Percentiles rank a stretch among this genome's conserved stretches.
phyloP scores from a whole-genome alignment of 2,797 vertebrate genomes.

The Platyrinchus mystaceus region DNA sequence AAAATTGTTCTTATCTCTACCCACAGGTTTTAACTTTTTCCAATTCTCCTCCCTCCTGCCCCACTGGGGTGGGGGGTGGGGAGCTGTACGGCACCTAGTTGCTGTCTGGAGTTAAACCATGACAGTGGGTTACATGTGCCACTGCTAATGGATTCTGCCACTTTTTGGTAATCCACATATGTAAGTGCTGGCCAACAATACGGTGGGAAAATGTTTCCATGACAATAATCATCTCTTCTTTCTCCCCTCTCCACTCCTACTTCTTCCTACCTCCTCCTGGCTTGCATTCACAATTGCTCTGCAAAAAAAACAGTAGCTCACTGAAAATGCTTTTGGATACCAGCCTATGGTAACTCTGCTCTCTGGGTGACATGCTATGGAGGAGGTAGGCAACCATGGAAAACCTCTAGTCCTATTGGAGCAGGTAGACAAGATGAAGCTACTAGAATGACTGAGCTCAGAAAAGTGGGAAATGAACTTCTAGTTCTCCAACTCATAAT shows the following conservation, averaged over 20 bases:
- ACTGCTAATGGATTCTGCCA: background rate
- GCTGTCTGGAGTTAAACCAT: background rate
- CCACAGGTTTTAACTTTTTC: background rate
- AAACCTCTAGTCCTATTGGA: background rate
- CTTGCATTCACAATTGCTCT: background rate
- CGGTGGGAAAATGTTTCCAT: conserved; percentile 14
- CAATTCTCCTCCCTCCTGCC: accelerated
- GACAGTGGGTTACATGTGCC: background rate
- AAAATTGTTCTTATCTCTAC: background rate
- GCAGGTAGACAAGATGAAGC: background rate
- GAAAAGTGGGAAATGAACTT: background rate
- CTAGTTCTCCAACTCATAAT: background rate
- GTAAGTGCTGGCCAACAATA: background rate
- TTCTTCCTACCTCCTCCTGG: background rate
- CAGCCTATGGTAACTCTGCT: background rate
- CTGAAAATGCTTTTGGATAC: background rate
- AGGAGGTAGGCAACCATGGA: background rate
- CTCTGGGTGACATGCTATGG: accelerated
- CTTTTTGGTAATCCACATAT: background rate
- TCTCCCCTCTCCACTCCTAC: background rate
- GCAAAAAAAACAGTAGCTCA: background rate
- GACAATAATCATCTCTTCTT: background rate
- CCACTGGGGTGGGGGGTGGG: background rate
- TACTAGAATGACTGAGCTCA: background rate
- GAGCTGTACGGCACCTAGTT: background rate